Conservation (phyloP, 2,113 vertebrate species). For the Calidris pugnax region DNA sequence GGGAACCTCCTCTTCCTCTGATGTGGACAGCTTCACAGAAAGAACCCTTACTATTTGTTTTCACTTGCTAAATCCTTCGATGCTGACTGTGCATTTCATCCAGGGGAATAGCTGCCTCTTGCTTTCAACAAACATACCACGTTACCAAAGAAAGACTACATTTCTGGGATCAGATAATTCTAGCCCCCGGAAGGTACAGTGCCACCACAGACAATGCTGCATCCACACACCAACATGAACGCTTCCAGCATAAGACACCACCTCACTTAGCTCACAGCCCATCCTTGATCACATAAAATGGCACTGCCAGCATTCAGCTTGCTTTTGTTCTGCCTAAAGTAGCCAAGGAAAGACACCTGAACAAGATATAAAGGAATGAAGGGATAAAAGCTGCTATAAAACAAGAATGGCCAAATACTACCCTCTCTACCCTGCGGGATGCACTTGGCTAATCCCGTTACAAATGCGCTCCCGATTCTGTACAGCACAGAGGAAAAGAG, state of each 20-base stretch:
- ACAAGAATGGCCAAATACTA: not conserved
- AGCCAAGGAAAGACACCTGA: not conserved
- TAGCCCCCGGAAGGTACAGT: rapidly evolving
- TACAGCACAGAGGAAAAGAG: not conserved
- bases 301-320: not conserved
- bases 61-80: not conserved
- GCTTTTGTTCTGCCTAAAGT: not conserved
- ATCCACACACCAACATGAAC: not conserved
- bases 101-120: not conserved
- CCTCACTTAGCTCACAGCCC: not conserved
- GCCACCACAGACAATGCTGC: not conserved
- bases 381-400: not conserved
- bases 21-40: not conserved
- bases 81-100: not conserved
- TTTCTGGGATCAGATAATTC: not conserved
- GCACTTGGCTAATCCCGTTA: not conserved
- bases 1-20: not conserved
- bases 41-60: not conserved
- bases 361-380: not conserved
- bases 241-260: not conserved
- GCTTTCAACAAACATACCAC: not conserved
- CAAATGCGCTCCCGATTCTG: not conserved
- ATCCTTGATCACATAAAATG: not conserved
- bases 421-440: not conserved
- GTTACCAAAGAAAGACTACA: not conserved